A percentile compares a stretch with the other conserved stretches of the same genome.
These are phyloP conservation scores for Myioborus miniatus DNA, from an alignment of 2,797 vertebrate genomes.

Conservation along the genomic window DNA sequence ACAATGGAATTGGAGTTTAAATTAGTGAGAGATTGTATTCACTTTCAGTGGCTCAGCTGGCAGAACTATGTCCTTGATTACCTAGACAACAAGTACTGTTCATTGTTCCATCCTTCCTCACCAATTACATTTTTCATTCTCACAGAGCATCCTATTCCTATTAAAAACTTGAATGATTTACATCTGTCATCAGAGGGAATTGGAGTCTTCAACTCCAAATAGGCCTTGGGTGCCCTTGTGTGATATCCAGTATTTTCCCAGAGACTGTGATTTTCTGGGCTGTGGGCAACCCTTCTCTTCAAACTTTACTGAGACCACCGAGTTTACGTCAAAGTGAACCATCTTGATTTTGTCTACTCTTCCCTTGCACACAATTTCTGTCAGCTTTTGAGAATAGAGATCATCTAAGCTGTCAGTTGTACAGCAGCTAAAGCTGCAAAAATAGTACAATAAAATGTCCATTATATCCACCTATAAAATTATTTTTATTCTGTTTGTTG, in stretches of 20 bases:
- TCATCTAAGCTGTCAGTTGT: background rate
- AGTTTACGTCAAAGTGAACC: background rate
- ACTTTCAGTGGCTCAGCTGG: background rate
- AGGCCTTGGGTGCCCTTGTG: background rate
- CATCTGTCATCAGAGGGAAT: background rate
- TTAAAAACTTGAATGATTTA: background rate
- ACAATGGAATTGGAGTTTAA: constrained; percentile 7
- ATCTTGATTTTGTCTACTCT: background rate
- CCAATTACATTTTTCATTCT: background rate
- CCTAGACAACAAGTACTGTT: background rate
- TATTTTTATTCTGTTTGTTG: background rate
- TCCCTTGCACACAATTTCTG: background rate
- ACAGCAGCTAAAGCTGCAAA: background rate
- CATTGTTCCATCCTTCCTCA: background rate
- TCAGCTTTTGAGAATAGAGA: background rate
- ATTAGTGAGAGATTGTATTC: constrained; percentile 2
- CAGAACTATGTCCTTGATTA: background rate
- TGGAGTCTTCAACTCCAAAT: background rate
- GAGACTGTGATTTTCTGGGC: background rate
- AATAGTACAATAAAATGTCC: background rate
- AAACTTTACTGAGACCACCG: background rate
- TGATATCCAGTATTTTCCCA: background rate
- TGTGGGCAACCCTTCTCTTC: background rate
- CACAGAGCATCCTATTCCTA: background rate
- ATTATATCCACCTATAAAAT: background rate